These are phyloP conservation scores for Pangasius macronema DNA, from an alignment of 2,797 vertebrate genomes.

Conservation along the genomic window DNA sequence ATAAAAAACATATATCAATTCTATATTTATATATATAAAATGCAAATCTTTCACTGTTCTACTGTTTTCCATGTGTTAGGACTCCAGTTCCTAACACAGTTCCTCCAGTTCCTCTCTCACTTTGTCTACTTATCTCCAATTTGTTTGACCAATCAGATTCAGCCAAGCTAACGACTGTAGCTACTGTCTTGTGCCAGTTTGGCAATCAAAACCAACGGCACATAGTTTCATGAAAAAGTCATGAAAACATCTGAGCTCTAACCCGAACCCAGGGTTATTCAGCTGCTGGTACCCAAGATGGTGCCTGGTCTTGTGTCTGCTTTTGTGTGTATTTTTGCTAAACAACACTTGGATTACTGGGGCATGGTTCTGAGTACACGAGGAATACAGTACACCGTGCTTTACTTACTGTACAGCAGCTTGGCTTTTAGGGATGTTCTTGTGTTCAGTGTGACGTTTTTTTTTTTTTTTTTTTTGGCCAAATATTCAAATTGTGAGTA, in stretches of 20 bases:
- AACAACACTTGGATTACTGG: neutral
- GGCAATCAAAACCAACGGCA: neutral
- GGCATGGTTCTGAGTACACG: neutral
- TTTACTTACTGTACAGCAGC: neutral
- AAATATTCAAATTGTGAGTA: neutral
- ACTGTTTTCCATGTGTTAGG: neutral
- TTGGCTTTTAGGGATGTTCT: neutral
- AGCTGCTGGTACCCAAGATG: neutral
- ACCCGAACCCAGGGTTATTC: neutral
- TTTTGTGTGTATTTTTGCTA: neutral
- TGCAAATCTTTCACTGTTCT: no score
- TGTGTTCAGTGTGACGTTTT: neutral
- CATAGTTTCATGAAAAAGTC: neutral
- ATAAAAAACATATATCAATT: no score
- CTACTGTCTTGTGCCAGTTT: neutral
- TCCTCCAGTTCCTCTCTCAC: neutral
- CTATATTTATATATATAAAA: no score
- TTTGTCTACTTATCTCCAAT: neutral
- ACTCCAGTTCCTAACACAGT: neutral
- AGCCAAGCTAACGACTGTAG: neutral
- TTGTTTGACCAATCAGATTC: neutral
- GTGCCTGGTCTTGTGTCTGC: constrained; percentile 7
- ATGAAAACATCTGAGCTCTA: neutral
- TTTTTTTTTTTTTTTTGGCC: neutral
- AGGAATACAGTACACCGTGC: neutral